Percentiles rank a stretch among this genome's conserved stretches.
Evolutionary conservation across 2,888 invertebrate genomes (phyloP).

Genomic region (Drosophila antonietae): DNA sequence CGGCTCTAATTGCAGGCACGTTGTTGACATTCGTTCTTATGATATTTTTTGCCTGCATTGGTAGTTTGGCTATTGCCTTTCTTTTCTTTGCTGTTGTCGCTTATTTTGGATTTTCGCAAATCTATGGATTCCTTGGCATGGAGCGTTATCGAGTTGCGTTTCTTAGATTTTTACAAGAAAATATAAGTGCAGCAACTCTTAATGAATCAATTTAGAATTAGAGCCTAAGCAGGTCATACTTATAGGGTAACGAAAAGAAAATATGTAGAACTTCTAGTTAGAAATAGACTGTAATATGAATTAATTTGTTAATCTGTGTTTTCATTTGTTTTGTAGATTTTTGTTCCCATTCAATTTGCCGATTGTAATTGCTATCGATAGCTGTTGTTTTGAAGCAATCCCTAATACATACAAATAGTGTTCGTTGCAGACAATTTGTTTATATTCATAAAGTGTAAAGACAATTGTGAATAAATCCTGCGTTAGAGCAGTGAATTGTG

Average conservation of each 20-base stretch:
- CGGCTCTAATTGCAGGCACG: constrained; percentile 70
- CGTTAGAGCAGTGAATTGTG: constrained; percentile 7
- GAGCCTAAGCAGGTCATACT: neutral
- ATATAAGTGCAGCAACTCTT: constrained; percentile 7
- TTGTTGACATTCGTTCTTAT: constrained; percentile 82
- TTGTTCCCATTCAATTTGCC: neutral
- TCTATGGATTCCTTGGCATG: constrained; percentile 76
- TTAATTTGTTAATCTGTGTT: neutral
- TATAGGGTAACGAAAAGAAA: constrained; percentile 2
- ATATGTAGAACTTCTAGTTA: constrained; percentile 14
- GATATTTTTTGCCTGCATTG: constrained; percentile 80
- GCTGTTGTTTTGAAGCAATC: constrained; percentile 3
- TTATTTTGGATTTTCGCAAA: constrained; percentile 82
- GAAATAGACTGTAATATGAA: constrained; percentile 31
- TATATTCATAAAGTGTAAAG: constrained; percentile 3
- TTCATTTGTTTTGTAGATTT: neutral
- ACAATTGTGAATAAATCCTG: constrained; percentile 6
- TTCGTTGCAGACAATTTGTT: constrained; percentile 9
- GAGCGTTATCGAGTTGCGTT: constrained; percentile 60
- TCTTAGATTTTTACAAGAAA: constrained; percentile 54
- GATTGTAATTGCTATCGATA: constrained; percentile 23
- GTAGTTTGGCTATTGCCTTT: constrained; percentile 71
- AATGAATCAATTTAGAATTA: constrained; percentile 28
- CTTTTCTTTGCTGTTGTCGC: constrained; percentile 73
- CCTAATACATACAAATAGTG: constrained; percentile 3